phyloP scores from a whole-genome alignment of 2,113 vertebrate species.

The Pithys albifrons region DNA sequence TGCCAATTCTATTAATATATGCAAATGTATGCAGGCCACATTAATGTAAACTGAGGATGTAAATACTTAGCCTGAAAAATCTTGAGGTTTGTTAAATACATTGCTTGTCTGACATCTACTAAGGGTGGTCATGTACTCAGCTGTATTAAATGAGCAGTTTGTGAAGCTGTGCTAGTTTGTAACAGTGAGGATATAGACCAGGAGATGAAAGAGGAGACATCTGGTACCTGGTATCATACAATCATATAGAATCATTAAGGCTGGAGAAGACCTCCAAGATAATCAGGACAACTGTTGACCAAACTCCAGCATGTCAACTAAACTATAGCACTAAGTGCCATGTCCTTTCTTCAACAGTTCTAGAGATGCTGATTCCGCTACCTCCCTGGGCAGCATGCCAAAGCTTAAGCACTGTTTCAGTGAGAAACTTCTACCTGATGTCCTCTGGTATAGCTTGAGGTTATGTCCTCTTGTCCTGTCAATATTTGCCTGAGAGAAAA shows the following conservation, averaged over 20 bases:
- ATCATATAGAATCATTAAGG: not conserved
- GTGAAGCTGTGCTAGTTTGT: not conserved
- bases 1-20: slow-evolving; percentile 24
- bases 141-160: not conserved
- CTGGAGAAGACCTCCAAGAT: not conserved
- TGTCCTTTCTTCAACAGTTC: not conserved
- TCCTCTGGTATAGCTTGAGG: not conserved
- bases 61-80: slow-evolving; percentile 40
- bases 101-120: not conserved
- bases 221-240: not conserved
- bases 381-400: not conserved
- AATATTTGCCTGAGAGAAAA: not conserved
- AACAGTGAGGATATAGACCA: not conserved
- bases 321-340: not conserved
- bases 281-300: not conserved
- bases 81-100: not conserved
- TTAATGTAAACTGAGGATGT: slow-evolving; percentile 34
- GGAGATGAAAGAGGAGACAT: not conserved
- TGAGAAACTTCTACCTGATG: not conserved
- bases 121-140: not conserved
- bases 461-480: not conserved
- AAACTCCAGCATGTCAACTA: not conserved
- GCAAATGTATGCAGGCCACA: not conserved
- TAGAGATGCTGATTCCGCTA: not conserved
- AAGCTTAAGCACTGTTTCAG: not conserved